Evolutionary conservation across 1,140 invertebrate species (phyloP).

Genomic region (Aphis craccivora): DNA sequence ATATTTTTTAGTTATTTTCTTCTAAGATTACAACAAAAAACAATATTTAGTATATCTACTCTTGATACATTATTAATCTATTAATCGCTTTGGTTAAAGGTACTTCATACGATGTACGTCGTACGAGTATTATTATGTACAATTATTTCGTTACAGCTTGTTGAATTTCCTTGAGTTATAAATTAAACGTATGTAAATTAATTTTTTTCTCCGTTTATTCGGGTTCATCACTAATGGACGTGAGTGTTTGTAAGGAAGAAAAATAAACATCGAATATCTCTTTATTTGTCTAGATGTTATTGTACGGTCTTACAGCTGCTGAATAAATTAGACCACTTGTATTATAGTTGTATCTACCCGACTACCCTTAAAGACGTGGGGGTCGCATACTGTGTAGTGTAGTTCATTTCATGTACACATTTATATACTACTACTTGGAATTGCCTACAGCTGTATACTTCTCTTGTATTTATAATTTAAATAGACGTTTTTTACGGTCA

Average conservation of each 20-base stretch:
- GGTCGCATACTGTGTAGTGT: background rate
- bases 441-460: background rate
- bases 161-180: background rate
- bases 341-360: background rate
- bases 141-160: conserved; percentile 39
- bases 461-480: conserved; percentile 3
- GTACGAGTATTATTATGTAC: background rate
- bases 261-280: background rate
- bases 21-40: background rate
- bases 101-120: background rate
- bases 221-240: background rate
- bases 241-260: background rate
- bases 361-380: conserved; percentile 5
- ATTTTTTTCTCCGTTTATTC: background rate
- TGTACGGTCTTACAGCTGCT: conserved; percentile 24
- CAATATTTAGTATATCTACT: background rate
- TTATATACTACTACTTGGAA: background rate
- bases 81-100: background rate
- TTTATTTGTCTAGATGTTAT: conserved; percentile 16
- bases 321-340: conserved; percentile 49
- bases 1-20: background rate
- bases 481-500: background rate
- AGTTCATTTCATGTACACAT: background rate
- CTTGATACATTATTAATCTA: background rate
- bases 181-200: background rate